Evolutionary conservation across 1,140 invertebrate genomes (phyloP), one percentile per base, ranked within the genome.

Genomic region (Steinernema feltiae): DNA sequence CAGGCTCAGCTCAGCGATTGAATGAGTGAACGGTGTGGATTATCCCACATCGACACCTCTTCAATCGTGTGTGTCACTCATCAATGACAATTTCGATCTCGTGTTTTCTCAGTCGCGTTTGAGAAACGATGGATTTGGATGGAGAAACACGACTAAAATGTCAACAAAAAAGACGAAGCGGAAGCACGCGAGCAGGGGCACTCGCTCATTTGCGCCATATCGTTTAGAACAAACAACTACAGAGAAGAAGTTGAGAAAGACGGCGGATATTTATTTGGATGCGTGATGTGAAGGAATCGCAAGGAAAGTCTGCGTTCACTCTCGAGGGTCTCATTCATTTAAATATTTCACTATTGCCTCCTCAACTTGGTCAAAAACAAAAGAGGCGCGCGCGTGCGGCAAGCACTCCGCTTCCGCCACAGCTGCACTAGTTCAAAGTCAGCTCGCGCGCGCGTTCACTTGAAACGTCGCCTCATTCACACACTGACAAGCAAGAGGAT

Each of bases 271-370:
- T 41, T 41, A n/a, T n/a, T n/a, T n/a, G 7, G 35, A 18, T 41
- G 35, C 35, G 35, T 41, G 35, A 41, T 41, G 35, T 18, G 18
- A 18, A 41, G 35, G 18, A 41, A 18, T 18, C 7, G 35, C 7
- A 7, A 18, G 35, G 18, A 41, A 18, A 41, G 35, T 41, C 35
- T 63, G 53, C 24, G 53, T 21, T 27, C 24, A 3, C 53, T 3
- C 53, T 63, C 53, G 24, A 63, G 53, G 53, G 53, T 21, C 53
- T 63, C 53, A 27, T 63, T 63, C 53, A 63, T 63, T 12, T 63
- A 21, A 63, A 63, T 63, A 63, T 63, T 63, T 63, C 24, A 63
- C 53, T 27, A 63, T 63, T 27, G 53, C 53, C 53, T 3, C 53
- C 12, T 15, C 12, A 63, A 63, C 53, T 15, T n/a, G 15, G 24